A percentile compares a stretch with the other conserved stretches of the same genome.
Conservation (phyloP, 2,888 invertebrate species). For the Nephrotoma flavescens region DNA sequence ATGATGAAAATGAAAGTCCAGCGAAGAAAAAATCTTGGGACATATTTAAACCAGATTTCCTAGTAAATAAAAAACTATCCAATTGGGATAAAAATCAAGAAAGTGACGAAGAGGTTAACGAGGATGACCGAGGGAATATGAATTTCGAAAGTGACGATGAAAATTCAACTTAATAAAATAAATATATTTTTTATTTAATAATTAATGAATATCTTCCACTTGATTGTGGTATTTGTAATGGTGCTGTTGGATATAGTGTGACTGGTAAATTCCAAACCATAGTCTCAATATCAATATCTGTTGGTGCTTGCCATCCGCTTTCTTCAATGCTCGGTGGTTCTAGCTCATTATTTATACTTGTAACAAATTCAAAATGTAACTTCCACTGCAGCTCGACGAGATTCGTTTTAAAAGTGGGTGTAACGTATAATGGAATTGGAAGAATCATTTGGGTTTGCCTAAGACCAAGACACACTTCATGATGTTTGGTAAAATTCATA, state of each 20-base stretch:
- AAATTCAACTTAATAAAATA: neutral
- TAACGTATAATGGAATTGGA: conserved; percentile 87
- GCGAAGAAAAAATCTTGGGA: conserved; percentile 20
- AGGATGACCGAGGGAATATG: conserved; percentile 13
- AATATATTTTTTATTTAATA: conserved; percentile 9
- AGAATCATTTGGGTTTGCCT: conserved; percentile 79
- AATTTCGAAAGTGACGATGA: neutral
- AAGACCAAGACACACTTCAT: conserved; percentile 83
- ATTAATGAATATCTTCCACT: conserved; percentile 13
- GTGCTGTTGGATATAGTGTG: conserved; percentile 82
- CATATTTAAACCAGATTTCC: conserved; percentile 59
- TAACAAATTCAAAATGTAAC: conserved; percentile 95
- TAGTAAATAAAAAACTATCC: conserved; percentile 77
- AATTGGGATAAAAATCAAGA: conserved; percentile 76
- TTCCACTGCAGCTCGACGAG: conserved; percentile 84
- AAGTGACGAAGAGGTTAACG: conserved; percentile 27
- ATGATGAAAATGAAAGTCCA: conserved; percentile 26
- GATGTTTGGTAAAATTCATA: conserved; percentile 75
- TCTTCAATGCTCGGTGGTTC: conserved; percentile 40
- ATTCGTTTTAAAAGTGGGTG: conserved; percentile 89
- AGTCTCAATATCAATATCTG: conserved; percentile 82
- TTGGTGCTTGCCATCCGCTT: conserved; percentile 69
- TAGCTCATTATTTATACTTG: conserved; percentile 52
- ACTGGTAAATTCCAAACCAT: conserved; percentile 98
- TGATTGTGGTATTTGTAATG: conserved; percentile 61